A percentile compares a stretch with the other conserved stretches of the same genome.
Evolutionary conservation across 2,113 vertebrate genomes (phyloP).

Genomic region (Crotalus tigris): DNA sequence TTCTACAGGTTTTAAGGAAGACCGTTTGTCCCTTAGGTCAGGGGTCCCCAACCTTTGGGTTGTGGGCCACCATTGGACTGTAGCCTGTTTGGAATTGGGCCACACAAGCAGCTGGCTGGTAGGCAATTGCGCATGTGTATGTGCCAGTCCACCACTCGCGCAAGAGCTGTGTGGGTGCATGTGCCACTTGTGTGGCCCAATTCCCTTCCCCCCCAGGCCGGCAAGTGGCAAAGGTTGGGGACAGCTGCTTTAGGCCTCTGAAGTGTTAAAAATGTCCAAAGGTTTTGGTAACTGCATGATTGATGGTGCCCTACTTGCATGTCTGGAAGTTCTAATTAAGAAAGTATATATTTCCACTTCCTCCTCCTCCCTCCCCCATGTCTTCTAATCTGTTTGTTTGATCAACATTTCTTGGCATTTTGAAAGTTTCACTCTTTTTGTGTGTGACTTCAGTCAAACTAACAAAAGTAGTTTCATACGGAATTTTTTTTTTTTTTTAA

Average conservation of each 20-base stretch:
- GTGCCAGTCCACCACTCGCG: no score
- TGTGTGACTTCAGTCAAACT: neutral
- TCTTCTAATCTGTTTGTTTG: neutral
- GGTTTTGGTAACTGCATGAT: neutral
- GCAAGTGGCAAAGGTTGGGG: neutral
- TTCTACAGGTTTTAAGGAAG: neutral
- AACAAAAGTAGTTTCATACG: neutral
- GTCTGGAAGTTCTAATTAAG: neutral
- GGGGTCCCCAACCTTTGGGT: no score
- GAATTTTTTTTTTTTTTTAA: neutral
- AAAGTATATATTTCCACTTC: neutral
- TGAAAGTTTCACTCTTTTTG: neutral
- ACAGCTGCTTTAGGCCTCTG: neutral
- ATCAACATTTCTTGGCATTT: neutral
- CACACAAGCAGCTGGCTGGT: no score
- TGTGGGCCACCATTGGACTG: no score
- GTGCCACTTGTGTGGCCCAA: no score
- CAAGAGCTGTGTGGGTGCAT: no score
- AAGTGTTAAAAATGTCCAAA: neutral
- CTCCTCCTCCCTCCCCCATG: neutral
- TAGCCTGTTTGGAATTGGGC: no score
- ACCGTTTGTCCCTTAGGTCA: neutral
- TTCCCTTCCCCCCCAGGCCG: no score
- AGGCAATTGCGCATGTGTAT: no score
- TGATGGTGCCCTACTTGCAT: neutral